These are phyloP conservation scores for Parnassius orleans DNA, from an alignment of 2,888 invertebrate genomes.

Conservation along the genomic window DNA sequence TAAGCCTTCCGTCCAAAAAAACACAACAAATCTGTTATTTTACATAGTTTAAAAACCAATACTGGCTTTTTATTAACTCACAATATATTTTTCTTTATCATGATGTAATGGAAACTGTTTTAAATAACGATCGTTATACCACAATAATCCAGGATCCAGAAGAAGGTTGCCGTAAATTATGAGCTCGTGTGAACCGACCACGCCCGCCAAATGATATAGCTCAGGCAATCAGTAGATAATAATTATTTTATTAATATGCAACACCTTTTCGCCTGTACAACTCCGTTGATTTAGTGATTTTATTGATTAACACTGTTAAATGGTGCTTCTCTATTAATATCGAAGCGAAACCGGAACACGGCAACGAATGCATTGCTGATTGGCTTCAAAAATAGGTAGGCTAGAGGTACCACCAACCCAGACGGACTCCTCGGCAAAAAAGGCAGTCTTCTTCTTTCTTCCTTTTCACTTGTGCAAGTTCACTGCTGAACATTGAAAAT, in stretches of 20 bases:
- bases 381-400: too few relatives aligned
- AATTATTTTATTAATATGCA: slow-evolving; percentile 74
- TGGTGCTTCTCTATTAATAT: not conserved
- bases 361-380: too few relatives aligned
- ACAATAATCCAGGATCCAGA: slow-evolving; percentile 18
- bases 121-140: not conserved
- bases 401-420: too few relatives aligned
- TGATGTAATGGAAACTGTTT: slow-evolving; percentile 27
- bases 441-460: too few relatives aligned
- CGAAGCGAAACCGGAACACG: too few relatives aligned
- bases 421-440: too few relatives aligned
- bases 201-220: slow-evolving; percentile 60
- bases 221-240: slow-evolving; percentile 59
- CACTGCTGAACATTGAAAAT: too few relatives aligned
- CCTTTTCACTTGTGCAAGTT: too few relatives aligned
- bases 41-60: slow-evolving; percentile 15
- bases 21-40: not conserved
- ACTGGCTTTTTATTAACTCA: slow-evolving; percentile 8
- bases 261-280: slow-evolving; percentile 64
- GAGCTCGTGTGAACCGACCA: slow-evolving; percentile 65
- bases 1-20: slow-evolving; percentile 28
- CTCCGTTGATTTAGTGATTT: slow-evolving; percentile 56
- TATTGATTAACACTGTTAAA: slow-evolving; percentile 25
- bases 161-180: slow-evolving; percentile 56
- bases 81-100: not conserved